Conservation (phyloP, 2,113 vertebrate species). For the Ranitomeya variabilis region DNA sequence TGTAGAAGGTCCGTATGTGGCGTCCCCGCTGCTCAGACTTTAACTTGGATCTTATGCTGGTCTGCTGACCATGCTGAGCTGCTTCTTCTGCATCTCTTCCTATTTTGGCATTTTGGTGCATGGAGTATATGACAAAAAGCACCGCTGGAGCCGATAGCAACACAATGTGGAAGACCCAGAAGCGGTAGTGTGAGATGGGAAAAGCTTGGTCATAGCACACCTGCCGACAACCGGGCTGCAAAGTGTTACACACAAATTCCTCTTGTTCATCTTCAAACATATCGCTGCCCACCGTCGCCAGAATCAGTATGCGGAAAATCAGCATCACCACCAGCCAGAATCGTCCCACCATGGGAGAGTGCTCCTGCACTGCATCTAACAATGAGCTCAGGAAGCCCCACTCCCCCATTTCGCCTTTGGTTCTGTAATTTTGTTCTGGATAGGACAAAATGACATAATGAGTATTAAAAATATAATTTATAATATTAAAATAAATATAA, state of each 20-base stretch:
- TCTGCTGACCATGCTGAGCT: rapidly evolving
- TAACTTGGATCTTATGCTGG: background rate
- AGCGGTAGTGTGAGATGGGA: slow-evolving; percentile 92
- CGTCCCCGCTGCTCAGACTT: slow-evolving; percentile 61
- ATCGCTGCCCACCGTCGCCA: slow-evolving; percentile 88
- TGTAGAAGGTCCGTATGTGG: slow-evolving; percentile 73
- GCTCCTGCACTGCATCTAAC: slow-evolving; percentile 81
- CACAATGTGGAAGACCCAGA: slow-evolving; percentile 94
- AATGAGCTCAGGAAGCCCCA: slow-evolving; percentile 84
- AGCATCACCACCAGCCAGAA: slow-evolving; percentile 92
- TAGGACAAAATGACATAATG: background rate
- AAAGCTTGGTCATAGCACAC: slow-evolving; percentile 89
- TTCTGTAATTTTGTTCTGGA: slow-evolving; percentile 34
- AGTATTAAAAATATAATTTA: background rate
- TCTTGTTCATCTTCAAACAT: slow-evolving; percentile 90
- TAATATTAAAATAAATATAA: too few species aligned
- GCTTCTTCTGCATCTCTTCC: slow-evolving; percentile 38
- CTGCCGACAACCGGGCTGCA: slow-evolving; percentile 90
- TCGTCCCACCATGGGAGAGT: slow-evolving; percentile 88
- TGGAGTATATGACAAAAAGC: slow-evolving; percentile 84
- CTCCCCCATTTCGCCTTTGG: slow-evolving; percentile 78
- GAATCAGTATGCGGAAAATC: slow-evolving; percentile 87
- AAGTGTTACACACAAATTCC: slow-evolving; percentile 89
- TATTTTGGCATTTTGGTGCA: slow-evolving; percentile 79
- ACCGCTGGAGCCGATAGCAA: slow-evolving; percentile 86